Base-by-base conservation (phyloP, 2,113 vertebrate species). In the Propithecus coquereli region DNA sequence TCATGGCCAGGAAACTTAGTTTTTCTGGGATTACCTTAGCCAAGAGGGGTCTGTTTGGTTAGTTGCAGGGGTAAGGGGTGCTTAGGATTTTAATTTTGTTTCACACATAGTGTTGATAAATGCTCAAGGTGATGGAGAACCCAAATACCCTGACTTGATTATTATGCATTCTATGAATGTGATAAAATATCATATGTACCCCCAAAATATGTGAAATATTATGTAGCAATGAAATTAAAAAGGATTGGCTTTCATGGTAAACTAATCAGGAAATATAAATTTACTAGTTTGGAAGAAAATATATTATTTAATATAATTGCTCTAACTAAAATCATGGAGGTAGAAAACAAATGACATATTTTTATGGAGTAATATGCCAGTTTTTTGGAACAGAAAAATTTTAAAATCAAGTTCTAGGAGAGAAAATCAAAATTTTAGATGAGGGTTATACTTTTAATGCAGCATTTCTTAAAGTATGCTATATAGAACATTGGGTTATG, bases 191-290 rank as follows among this genome's bases (percentile, higher is more conserved):
- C 54, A 57, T 57, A 57, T 57, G 54, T 57, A 57, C 6, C 54
- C 54, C 6, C 20, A 22, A 57, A 57, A 57, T 57, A 57, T 57
- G 18, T 57, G 6, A 57, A 57, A 57, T 57, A 22, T 57, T 20
- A 57, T 57, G 54, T 22, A 57, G 18, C 54, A 57, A 57, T 57
- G 20, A 22, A 57, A 57, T 20, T 57, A 32, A 65, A 68, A 43
- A 94, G 45, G 40, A 50, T 87, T 2, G 16, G 30, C 16, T 34
- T 79, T 57, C 45, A 61, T 61, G 20, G 45, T 77, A 77, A 94
- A 95, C 57, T 87, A 90, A 80, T 74, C 68, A n/a, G 27, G 17
- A 90, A 93, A 87, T 87, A 95, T 57, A 91, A 87, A 91, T 68
- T 94, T 80, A 74, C 32, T 68, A 79, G 61, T 83, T 87, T 90